Percentiles rank a stretch among this genome's conserved stretches.
These are phyloP conservation scores for Mungos mungo DNA, from an alignment of 2,113 vertebrate genomes.

Conservation along the genomic window DNA sequence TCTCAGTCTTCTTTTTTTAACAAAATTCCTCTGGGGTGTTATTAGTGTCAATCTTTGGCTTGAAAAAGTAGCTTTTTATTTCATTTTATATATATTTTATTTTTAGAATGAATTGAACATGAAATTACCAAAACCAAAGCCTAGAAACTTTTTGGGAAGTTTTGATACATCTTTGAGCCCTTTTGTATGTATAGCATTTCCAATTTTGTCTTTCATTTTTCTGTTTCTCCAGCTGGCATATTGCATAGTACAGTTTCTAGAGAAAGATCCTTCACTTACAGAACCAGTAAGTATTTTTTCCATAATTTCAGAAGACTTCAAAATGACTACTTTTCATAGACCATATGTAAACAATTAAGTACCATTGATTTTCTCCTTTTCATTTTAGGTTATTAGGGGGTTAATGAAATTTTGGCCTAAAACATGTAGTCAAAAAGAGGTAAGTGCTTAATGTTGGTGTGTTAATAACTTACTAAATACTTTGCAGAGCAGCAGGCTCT, in stretches of 20 bases:
- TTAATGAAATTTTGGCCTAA: conserved; percentile 99
- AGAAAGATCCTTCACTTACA: conserved; percentile 99
- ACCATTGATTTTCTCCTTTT: conserved; percentile 44
- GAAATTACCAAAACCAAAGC: conserved; percentile 37
- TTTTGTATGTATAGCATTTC: conserved; percentile 49
- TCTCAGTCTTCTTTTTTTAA: background rate
- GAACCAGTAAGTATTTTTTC: conserved; percentile 92
- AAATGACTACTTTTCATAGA: background rate
- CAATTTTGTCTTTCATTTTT: conserved; percentile 42
- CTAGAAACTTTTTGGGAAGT: conserved; percentile 13
- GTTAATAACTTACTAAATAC: background rate
- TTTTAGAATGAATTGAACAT: conserved; percentile 36
- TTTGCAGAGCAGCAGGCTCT: background rate
- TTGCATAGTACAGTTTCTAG: conserved; percentile 99
- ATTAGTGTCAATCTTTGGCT: background rate
- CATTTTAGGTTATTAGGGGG: conserved; percentile 96
- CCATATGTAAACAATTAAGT: conserved; percentile 42
- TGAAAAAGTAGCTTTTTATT: conserved; percentile 45
- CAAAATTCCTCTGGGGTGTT: background rate
- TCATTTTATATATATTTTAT: conserved; percentile 7
- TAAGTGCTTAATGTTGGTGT: conserved; percentile 73
- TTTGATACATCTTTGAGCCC: background rate
- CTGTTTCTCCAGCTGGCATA: conserved; percentile 93
- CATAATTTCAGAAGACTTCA: background rate
- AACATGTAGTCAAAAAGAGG: conserved; percentile 99